Evolutionary conservation across 2,797 vertebrate species (phyloP).

Genomic region (Petrocephalus sullivani): DNA sequence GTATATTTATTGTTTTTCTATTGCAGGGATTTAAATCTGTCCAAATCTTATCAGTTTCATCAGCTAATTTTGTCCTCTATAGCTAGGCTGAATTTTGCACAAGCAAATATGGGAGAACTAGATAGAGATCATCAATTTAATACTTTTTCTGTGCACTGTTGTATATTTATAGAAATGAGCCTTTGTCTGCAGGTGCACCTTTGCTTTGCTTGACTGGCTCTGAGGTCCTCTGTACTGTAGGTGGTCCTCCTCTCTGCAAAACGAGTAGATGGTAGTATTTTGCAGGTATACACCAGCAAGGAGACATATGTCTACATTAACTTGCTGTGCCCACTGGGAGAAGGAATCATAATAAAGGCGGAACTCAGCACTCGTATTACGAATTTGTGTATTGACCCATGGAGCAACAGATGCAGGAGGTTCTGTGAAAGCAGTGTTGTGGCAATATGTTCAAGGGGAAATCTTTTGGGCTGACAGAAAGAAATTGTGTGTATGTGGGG

Average conservation of each 20-base stretch:
- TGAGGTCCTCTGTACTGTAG: background rate
- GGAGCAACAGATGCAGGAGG: background rate
- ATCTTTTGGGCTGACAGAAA: background rate
- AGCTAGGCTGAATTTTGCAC: background rate
- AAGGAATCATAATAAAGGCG: background rate
- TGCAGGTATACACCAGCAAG: background rate
- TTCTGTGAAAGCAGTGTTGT: background rate
- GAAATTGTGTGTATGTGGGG: background rate
- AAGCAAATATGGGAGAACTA: background rate
- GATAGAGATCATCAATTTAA: conserved; percentile 2
- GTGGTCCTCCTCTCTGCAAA: background rate
- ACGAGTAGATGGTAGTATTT: background rate
- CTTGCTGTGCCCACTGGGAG: background rate
- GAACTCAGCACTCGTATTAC: background rate
- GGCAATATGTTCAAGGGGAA: background rate
- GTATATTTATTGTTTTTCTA: background rate
- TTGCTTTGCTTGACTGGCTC: background rate
- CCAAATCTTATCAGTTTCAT: background rate
- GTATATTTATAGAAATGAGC: background rate
- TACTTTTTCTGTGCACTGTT: background rate
- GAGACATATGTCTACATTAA: background rate
- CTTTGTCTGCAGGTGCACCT: background rate
- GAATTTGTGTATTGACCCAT: background rate
- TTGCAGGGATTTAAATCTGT: background rate
- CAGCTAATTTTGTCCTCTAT: background rate